Conservation (phyloP, 1,140 invertebrate genomes). For the Gonioctena quinquepunctata region DNA sequence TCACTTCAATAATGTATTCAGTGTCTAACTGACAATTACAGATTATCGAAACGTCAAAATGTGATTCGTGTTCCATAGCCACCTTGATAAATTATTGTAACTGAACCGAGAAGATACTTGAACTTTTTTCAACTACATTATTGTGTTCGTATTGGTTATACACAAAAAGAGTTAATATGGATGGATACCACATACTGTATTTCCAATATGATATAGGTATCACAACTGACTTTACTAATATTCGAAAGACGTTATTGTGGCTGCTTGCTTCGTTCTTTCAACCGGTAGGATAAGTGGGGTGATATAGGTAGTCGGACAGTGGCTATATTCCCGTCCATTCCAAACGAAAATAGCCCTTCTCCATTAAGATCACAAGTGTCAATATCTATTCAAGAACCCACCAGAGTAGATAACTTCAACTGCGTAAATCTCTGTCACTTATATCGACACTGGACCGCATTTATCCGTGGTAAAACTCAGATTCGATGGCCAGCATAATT, state of each 20-base stretch:
- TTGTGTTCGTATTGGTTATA: too few relatives aligned
- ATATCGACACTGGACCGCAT: slow-evolving; percentile 47
- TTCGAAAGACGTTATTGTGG: slow-evolving; percentile 17
- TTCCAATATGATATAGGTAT: too few relatives aligned
- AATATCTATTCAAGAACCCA: slow-evolving; percentile 12
- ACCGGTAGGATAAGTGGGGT: slow-evolving; percentile 43
- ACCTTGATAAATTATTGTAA: too few relatives aligned
- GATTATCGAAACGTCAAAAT: too few relatives aligned
- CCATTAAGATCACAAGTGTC: background rate
- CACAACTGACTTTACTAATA: background rate
- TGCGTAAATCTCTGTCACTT: slow-evolving; percentile 48
- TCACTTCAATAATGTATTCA: too few relatives aligned
- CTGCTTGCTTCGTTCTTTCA: slow-evolving; percentile 36
- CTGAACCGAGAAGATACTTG: too few relatives aligned
- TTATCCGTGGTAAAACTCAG: slow-evolving; percentile 50
- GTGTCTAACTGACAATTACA: too few relatives aligned
- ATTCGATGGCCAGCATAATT: slow-evolving; percentile 47
- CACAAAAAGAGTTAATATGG: too few relatives aligned
- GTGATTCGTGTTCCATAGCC: too few relatives aligned
- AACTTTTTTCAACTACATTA: too few relatives aligned
- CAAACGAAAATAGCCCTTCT: background rate
- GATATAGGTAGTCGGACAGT: slow-evolving; percentile 45
- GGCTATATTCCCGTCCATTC: slow-evolving; percentile 21
- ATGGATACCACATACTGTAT: too few relatives aligned
- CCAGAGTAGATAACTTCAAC: slow-evolving; percentile 43